These are phyloP conservation scores for Heliopora coerulea DNA, from an alignment of 92 coral and sea anemone species.

Conservation along the genomic window DNA sequence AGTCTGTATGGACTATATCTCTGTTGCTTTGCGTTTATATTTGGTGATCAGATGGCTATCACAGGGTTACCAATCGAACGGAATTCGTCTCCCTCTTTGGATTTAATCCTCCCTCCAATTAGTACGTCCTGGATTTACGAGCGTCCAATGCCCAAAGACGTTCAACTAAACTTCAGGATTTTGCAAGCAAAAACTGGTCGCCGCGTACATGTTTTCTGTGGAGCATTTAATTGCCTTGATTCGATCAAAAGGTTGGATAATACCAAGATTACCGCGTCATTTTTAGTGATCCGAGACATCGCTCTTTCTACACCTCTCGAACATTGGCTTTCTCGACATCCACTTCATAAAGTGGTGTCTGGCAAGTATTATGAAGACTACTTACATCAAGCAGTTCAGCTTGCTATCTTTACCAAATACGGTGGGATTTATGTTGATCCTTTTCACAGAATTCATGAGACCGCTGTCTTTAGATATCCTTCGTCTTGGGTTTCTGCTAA, in stretches of 20 bases:
- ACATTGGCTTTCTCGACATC: slow-evolving; percentile 40
- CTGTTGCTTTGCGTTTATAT: too few species aligned
- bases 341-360: slow-evolving; percentile 38
- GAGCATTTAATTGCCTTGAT: slow-evolving; percentile 29
- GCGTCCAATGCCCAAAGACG: slow-evolving; percentile 18
- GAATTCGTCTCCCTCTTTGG: background rate
- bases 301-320: slow-evolving; percentile 38
- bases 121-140: slow-evolving; percentile 46
- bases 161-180: slow-evolving; percentile 13
- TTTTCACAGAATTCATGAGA: background rate
- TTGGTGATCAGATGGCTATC: too few species aligned
- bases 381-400: slow-evolving; percentile 38
- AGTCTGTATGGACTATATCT: too few species aligned
- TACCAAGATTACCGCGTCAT: slow-evolving; percentile 2
- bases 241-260: background rate
- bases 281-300: slow-evolving; percentile 22
- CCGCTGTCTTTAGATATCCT: background rate
- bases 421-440: slow-evolving; percentile 52
- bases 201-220: slow-evolving; percentile 35
- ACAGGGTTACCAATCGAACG: too few species aligned
- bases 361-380: slow-evolving; percentile 47
- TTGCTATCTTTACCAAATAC: slow-evolving; percentile 26
- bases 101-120: too few species aligned
- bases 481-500: slow-evolving; percentile 1
- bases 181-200: background rate